Percentiles rank a stretch among this genome's conserved stretches.
These are phyloP conservation scores for Harpalus rubripes DNA, from an alignment of 2,888 invertebrate species.

Conservation along the genomic window DNA sequence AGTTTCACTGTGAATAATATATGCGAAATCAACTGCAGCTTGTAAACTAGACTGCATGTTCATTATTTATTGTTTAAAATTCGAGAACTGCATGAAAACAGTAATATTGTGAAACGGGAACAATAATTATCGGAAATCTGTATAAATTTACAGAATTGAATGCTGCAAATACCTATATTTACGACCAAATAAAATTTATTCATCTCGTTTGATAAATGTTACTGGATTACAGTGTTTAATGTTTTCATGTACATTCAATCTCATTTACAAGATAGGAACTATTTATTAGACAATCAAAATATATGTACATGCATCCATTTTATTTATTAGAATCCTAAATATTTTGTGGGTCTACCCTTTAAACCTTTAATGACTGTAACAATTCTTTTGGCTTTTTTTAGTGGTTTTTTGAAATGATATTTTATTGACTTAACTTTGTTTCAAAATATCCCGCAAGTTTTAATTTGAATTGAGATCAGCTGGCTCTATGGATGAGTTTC, in stretches of 20 bases:
- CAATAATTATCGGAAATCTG: neutral
- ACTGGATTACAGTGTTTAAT: neutral
- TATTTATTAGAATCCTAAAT: no score
- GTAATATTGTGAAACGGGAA: slow-evolving; percentile 8
- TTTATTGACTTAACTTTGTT: no score
- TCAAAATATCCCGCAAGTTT: no score
- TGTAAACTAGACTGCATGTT: slow-evolving; percentile 13
- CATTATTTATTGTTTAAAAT: slow-evolving; percentile 29
- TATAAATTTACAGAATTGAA: neutral
- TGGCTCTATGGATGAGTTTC: no score
- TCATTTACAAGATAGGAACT: neutral
- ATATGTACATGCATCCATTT: neutral
- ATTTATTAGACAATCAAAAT: neutral
- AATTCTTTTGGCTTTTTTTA: no score
- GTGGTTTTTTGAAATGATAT: no score
- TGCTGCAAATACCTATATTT: slow-evolving; percentile 7
- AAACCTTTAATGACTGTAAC: no score
- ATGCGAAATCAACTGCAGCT: slow-evolving; percentile 19
- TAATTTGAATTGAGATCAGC: no score
- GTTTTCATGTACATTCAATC: neutral
- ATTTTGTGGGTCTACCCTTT: no score
- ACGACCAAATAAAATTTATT: slow-evolving; percentile 9
- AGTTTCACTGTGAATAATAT: slow-evolving; percentile 23
- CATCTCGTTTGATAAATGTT: neutral
- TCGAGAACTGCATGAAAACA: slow-evolving; percentile 16